These are phyloP conservation scores for Dryas iulia DNA, from an alignment of 1,140 invertebrate genomes.

Conservation along the genomic window DNA sequence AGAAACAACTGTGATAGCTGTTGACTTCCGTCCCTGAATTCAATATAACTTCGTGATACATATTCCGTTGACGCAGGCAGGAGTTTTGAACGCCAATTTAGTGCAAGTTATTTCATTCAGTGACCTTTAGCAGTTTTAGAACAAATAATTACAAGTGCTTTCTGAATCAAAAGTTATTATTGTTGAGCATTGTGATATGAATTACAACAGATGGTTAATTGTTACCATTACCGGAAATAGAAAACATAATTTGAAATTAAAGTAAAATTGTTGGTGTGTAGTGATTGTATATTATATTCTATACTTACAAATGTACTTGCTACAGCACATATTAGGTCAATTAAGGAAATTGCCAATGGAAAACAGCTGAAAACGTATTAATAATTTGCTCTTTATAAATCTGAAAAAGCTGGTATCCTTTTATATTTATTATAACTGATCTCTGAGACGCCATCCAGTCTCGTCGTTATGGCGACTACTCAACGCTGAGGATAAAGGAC, in stretches of 20 bases:
- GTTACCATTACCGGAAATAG: too few species aligned
- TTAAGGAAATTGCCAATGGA: neutral
- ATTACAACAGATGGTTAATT: too few species aligned
- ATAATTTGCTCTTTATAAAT: neutral
- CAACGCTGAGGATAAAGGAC: neutral
- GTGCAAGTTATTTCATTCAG: neutral
- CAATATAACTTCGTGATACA: conserved; percentile 2
- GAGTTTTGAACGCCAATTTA: conserved; percentile 11
- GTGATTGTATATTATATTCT: too few species aligned
- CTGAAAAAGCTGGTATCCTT: neutral
- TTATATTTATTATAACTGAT: conserved; percentile 17
- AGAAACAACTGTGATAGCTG: neutral
- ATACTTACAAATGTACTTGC: too few species aligned
- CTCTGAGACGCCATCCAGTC: conserved; percentile 12
- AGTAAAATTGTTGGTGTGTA: too few species aligned
- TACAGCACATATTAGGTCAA: neutral
- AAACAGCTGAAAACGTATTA: neutral
- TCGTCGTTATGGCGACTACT: conserved; percentile 19
- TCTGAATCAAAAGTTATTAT: too few species aligned
- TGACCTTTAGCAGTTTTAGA: neutral
- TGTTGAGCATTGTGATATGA: too few species aligned
- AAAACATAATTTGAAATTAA: too few species aligned
- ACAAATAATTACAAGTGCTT: neutral
- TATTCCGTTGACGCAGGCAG: neutral
- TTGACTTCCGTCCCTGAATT: neutral